Conservation (phyloP, 2,113 vertebrate genomes). For the Pungitius pungitius region DNA sequence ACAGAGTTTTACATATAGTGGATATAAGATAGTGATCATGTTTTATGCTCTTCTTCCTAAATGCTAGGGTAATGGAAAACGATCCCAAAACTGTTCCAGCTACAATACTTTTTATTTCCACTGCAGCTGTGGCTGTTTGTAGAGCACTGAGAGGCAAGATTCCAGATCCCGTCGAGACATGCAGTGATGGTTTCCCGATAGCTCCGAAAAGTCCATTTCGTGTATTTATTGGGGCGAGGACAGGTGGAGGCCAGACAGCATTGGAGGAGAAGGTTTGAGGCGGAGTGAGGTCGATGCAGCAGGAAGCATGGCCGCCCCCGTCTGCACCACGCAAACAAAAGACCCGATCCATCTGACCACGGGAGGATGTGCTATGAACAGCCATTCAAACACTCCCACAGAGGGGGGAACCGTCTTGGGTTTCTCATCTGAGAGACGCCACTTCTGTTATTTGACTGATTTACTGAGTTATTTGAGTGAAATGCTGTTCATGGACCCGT, state of each 20-base stretch:
- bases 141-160: neutral
- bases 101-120: neutral
- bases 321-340: conserved; percentile 35
- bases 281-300: conserved; percentile 3
- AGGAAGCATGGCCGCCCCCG: conserved; percentile 26
- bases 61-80: neutral
- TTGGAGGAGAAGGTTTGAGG: conserved; percentile 21
- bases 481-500: conserved; percentile 19
- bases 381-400: conserved; percentile 15
- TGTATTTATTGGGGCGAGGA: neutral
- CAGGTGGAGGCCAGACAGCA: conserved; percentile 2
- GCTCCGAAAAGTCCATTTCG: conserved; percentile 27
- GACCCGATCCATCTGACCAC: conserved; percentile 40
- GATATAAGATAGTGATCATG: too few species aligned
- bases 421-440: conserved; percentile 23
- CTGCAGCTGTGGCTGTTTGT: conserved; percentile 10
- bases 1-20: neutral
- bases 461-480: conserved; percentile 3
- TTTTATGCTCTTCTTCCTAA: too few species aligned
- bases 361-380: conserved; percentile 60
- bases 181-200: conserved; percentile 23
- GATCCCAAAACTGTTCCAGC: neutral
- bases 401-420: conserved; percentile 6
- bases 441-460: too few species aligned
- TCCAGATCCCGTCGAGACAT: conserved; percentile 11